Percentiles rank a stretch among this genome's conserved stretches.
These are phyloP conservation scores for Orientallactaga bullata DNA, from an alignment of 2,113 vertebrate species.

Conservation along the genomic window DNA sequence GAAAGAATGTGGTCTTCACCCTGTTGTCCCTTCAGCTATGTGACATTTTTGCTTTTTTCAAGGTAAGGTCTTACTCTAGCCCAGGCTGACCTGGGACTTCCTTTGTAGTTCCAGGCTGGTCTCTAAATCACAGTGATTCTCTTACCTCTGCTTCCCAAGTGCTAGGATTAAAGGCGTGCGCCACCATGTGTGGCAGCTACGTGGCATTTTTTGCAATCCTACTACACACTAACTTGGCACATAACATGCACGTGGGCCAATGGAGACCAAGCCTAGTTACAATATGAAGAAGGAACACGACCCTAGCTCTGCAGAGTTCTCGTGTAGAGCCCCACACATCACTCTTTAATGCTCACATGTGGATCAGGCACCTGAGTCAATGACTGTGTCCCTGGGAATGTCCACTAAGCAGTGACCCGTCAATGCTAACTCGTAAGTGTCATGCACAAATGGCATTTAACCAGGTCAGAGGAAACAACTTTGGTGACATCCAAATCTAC, in stretches of 20 bases:
- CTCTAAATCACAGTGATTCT: no score
- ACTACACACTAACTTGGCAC: background rate
- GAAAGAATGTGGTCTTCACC: background rate
- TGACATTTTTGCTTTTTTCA: background rate
- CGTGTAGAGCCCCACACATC: background rate
- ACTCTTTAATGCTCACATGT: background rate
- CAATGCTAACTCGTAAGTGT: background rate
- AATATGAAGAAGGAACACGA: background rate
- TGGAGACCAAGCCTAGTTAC: background rate
- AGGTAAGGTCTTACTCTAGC: no score
- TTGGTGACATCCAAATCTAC: background rate
- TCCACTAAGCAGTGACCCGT: background rate
- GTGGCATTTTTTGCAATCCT: background rate
- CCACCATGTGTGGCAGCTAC: no score
- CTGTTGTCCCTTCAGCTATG: background rate
- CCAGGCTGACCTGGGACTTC: no score
- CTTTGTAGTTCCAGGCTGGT: no score
- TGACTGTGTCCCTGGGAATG: background rate
- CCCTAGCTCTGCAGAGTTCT: background rate
- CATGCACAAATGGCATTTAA: background rate
- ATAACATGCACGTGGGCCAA: background rate
- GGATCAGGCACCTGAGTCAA: background rate
- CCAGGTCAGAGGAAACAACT: slow-evolving; percentile 16
- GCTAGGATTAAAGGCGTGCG: no score
- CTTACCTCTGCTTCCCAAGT: no score